phyloP scores from a whole-genome alignment of 2,797 vertebrate genomes.

The Leptodactylus fallax region DNA sequence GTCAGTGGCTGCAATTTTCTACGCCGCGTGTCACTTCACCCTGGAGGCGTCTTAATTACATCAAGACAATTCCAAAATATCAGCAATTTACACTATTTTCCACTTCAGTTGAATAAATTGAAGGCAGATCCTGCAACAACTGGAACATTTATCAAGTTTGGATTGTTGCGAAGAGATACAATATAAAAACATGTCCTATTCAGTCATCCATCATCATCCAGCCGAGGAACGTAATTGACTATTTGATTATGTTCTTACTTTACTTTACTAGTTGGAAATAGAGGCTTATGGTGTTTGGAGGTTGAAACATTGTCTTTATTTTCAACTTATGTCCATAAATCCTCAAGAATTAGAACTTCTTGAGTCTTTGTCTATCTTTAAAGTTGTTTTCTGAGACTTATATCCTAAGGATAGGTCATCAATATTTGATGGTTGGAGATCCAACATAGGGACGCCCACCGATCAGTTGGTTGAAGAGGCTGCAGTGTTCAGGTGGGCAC shows the following conservation, averaged over 20 bases:
- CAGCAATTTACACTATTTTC: slow-evolving; percentile 35
- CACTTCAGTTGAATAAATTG: slow-evolving; percentile 8
- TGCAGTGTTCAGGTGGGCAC: too few species aligned
- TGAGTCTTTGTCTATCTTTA: too few species aligned
- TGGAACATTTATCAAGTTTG: slow-evolving; percentile 28
- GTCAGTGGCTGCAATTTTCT: slow-evolving; percentile 57
- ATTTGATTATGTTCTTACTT: slow-evolving; percentile 11
- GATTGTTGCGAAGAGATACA: neutral
- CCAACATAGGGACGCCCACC: too few species aligned
- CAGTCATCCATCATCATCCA: slow-evolving; percentile 9
- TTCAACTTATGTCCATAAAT: neutral
- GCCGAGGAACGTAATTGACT: neutral
- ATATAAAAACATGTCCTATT: slow-evolving; percentile 13
- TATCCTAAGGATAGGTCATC: too few species aligned
- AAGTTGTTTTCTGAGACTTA: neutral
- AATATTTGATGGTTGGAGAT: too few species aligned
- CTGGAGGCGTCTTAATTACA: slow-evolving; percentile 55
- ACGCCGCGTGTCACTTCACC: slow-evolving; percentile 37
- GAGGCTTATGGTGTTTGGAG: neutral
- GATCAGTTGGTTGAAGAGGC: too few species aligned
- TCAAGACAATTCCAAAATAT: slow-evolving; percentile 47
- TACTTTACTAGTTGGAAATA: neutral
- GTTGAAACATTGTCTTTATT: neutral
- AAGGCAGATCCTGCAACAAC: neutral
- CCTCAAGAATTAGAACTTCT: neutral